Evolutionary conservation across 2,888 invertebrate species (phyloP), one percentile per base, ranked within the genome.

Genomic region (Drosophila barbarae): DNA sequence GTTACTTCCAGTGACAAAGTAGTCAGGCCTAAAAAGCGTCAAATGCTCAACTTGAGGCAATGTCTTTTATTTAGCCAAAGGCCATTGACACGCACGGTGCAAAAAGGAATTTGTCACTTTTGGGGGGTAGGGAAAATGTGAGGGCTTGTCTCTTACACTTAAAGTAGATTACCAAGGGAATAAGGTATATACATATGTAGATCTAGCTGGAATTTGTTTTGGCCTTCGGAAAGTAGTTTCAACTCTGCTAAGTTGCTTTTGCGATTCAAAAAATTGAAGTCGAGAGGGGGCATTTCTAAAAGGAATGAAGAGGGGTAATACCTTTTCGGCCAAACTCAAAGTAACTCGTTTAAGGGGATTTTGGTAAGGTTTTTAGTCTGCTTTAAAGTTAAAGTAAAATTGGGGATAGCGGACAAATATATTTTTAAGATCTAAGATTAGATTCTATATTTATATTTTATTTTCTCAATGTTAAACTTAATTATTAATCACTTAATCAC

Each of bases 1-100:
- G 23, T 55, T 23, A 38, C 26, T 44, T 46, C 39, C 44, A 32
- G 26, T 44, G 68, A 63, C 50, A 50, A 63, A 66, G 69, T 54
- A 69, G 69, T 70, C 57, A 32, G 53, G 71, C 60, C 67, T 52
- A 51, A 67, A 71, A 57, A 38, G 54, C 65, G 42, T 47, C 57
- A 55, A 63, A 58, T 54, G 56, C 59, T 38, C 52, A 53, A 55
- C 55, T 64, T 71, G 71, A 74, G 74, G 69, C 59, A 58, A 51
- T 66, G 53, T 56, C 57, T 71, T 69, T 63, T 69, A 71, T 66
- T 46, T 49, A 46, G 50, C 59, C 60, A 54, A 18, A 54, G 58
- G 59, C 58, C 56, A 76, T 74, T 77, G 73, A 63, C 69, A 76
- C 69, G 71, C 61, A 67, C 53, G 44, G 46, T 47, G 47, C 32